Percentiles rank a stretch among this genome's conserved stretches.
Conservation (phyloP, 2,113 vertebrate genomes). For the Prunella himalayana region DNA sequence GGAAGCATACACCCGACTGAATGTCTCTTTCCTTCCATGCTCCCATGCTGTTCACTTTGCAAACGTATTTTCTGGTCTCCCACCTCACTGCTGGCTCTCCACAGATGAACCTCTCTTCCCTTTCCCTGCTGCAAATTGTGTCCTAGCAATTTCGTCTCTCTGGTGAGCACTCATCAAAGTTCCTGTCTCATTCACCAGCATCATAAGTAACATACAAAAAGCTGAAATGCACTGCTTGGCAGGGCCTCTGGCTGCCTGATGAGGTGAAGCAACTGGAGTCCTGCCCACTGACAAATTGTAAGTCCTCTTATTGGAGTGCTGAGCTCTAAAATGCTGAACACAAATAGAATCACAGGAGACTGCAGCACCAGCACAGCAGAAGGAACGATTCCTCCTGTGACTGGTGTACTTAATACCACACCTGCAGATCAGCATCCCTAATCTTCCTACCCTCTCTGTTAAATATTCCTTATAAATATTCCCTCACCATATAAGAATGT, state of each 20-base stretch:
- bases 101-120: background rate
- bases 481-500: background rate
- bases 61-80: background rate
- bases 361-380: background rate
- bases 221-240: background rate
- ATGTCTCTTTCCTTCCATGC: background rate
- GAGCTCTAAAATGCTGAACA: background rate
- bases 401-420: background rate
- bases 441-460: background rate
- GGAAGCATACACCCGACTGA: rapidly evolving
- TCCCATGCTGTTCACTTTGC: background rate
- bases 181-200: background rate
- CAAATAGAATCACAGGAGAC: background rate
- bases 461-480: background rate
- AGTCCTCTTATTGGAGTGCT: background rate
- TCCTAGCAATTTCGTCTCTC: background rate
- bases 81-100: background rate
- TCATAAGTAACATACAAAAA: background rate
- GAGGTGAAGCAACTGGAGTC: background rate
- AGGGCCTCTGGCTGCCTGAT: background rate
- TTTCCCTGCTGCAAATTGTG: background rate
- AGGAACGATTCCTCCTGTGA: rapidly evolving
- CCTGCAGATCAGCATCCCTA: background rate
- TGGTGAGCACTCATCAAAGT: background rate
- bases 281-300: background rate